Evolutionary conservation across 2,113 vertebrate species (phyloP).

Genomic region (Oceanites oceanicus): DNA sequence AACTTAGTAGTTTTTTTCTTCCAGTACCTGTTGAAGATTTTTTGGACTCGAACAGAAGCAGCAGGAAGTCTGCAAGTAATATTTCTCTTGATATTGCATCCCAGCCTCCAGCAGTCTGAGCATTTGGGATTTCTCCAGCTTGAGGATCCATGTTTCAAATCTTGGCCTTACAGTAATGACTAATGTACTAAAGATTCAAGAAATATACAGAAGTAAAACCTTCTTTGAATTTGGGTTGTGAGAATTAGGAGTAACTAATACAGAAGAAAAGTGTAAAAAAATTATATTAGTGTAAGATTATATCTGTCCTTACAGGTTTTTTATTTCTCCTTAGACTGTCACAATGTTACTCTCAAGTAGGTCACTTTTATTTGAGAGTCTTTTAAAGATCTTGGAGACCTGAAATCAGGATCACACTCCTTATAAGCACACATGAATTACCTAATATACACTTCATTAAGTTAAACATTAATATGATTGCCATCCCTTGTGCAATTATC

Average conservation of each 20-base stretch:
- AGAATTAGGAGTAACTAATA: not conserved
- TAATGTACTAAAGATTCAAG: not conserved
- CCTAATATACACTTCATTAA: not conserved
- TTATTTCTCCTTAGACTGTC: not conserved
- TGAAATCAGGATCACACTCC: not conserved
- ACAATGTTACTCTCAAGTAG: not conserved
- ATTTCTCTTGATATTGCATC: not conserved
- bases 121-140: not conserved
- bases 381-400: not conserved
- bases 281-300: rapidly evolving
- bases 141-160: not conserved
- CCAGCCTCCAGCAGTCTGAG: not conserved
- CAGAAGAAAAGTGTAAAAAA: not conserved
- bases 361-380: not conserved
- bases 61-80: not conserved
- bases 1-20: not conserved
- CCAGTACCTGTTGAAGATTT: not conserved
- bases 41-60: not conserved
- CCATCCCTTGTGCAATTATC: not conserved
- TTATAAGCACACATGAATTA: not conserved
- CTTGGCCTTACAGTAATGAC: not conserved
- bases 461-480: not conserved
- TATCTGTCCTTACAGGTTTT: not conserved
- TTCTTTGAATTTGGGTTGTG: not conserved
- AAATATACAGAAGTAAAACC: not conserved